Evolutionary conservation across 1,140 invertebrate species (phyloP).

Genomic region (Cotesia typhae): DNA sequence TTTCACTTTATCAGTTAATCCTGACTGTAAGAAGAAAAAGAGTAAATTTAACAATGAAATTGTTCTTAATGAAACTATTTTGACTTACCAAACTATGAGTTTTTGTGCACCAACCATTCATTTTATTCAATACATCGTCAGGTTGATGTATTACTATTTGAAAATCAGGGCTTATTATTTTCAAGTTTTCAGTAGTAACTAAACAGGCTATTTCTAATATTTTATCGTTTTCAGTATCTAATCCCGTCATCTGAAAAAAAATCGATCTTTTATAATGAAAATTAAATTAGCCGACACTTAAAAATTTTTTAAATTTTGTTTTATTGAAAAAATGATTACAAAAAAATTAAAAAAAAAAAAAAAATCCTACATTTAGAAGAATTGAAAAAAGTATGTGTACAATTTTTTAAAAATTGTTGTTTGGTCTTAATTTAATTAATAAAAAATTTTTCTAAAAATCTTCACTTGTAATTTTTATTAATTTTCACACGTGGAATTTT

Average conservation of each 20-base stretch:
- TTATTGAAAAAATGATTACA: too few species aligned
- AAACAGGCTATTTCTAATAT: constrained; percentile 91
- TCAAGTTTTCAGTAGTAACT: constrained; percentile 83
- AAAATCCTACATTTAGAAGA: too few species aligned
- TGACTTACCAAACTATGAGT: constrained; percentile 76
- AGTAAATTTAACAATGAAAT: neutral
- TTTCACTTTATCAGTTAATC: constrained; percentile 75
- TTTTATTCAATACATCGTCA: constrained; percentile 75
- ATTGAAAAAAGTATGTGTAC: too few species aligned
- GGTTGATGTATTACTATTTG: constrained; percentile 85
- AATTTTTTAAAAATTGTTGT: neutral
- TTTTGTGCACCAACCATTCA: constrained; percentile 84
- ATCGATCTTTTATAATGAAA: constrained; percentile 1
- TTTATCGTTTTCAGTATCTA: constrained; percentile 79
- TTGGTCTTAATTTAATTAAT: too few species aligned
- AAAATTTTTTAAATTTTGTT: too few species aligned
- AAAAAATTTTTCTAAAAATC: too few species aligned
- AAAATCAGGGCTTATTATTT: constrained; percentile 80
- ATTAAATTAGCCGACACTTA: too few species aligned
- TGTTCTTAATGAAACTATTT: neutral
- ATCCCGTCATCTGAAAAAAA: constrained; percentile 62
- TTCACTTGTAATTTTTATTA: too few species aligned
- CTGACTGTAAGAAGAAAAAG: constrained; percentile 70
- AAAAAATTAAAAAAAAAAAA: too few species aligned
- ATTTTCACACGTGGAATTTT: too few species aligned